Evolutionary conservation across 2,113 vertebrate genomes (phyloP).

Genomic region (Nerophis ophidion): DNA sequence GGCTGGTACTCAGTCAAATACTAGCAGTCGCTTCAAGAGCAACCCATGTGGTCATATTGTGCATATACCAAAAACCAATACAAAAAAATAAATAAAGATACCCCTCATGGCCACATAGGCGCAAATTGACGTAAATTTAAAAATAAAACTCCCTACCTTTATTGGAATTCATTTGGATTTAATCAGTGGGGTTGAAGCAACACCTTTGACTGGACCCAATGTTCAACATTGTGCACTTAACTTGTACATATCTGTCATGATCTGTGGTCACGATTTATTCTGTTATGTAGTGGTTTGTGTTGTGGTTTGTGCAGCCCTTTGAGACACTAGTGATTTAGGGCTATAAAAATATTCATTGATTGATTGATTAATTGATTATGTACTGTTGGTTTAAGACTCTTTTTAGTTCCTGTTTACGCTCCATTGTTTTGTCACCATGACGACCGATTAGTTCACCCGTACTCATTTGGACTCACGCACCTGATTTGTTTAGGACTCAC

Average conservation of each 20-base stretch:
- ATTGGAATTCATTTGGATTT: constrained; percentile 35
- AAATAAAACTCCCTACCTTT: constrained; percentile 23
- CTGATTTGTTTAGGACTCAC: no score
- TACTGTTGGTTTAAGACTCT: no score
- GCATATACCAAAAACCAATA: constrained; percentile 20
- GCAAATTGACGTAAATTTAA: constrained; percentile 44
- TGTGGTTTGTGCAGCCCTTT: no score
- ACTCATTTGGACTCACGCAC: no score
- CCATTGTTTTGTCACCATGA: no score
- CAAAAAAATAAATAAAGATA: constrained; percentile 40
- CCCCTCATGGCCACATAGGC: constrained; percentile 35
- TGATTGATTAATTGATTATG: no score
- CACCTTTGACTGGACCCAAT: constrained; percentile 32
- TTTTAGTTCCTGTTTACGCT: no score
- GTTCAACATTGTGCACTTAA: constrained; percentile 18
- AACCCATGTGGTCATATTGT: constrained; percentile 42
- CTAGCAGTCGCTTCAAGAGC: constrained; percentile 31
- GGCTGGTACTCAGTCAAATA: constrained; percentile 57
- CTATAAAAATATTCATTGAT: no score
- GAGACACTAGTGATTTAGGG: no score
- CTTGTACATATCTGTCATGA: constrained; percentile 14
- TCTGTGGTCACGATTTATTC: no score
- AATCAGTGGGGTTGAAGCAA: constrained; percentile 35
- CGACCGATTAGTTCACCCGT: no score
- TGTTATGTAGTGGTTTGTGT: no score